phyloP scores from a whole-genome alignment of 2,113 vertebrate genomes.

The Collichthys lucidus region DNA sequence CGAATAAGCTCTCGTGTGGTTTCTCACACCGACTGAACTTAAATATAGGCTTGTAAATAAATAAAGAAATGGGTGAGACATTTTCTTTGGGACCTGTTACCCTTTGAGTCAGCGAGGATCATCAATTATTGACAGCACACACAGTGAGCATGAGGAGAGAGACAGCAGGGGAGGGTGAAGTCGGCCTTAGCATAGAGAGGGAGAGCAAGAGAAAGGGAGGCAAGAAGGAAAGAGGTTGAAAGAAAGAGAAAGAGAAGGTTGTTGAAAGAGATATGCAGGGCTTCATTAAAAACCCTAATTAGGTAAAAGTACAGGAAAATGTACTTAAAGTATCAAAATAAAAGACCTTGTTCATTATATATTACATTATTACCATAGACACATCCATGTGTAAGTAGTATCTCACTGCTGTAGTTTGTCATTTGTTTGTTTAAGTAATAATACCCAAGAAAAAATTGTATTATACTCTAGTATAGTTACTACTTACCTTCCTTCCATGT shows the following conservation, averaged over 20 bases:
- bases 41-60: slow-evolving; percentile 64
- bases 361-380: background rate
- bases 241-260: background rate
- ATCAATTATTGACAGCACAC: slow-evolving; percentile 85
- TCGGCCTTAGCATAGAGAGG: slow-evolving; percentile 41
- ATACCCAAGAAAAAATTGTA: background rate
- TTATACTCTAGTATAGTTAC: background rate
- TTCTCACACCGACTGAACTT: slow-evolving; percentile 35
- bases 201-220: slow-evolving; percentile 2
- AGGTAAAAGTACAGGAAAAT: no score
- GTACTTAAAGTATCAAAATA: background rate
- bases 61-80: slow-evolving; percentile 69
- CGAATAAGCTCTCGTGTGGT: slow-evolving; percentile 24
- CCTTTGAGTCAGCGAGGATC: slow-evolving; percentile 82
- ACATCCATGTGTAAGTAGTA: background rate
- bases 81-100: slow-evolving; percentile 79
- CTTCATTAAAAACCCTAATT: no score
- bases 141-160: slow-evolving; percentile 77
- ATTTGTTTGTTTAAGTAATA: background rate
- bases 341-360: background rate
- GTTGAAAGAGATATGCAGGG: background rate
- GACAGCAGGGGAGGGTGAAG: slow-evolving; percentile 78
- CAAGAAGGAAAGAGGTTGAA: background rate
- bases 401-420: background rate
- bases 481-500: background rate